Base-by-base conservation (phyloP, 2,113 vertebrate genomes). In the Sardina pilchardus region DNA sequence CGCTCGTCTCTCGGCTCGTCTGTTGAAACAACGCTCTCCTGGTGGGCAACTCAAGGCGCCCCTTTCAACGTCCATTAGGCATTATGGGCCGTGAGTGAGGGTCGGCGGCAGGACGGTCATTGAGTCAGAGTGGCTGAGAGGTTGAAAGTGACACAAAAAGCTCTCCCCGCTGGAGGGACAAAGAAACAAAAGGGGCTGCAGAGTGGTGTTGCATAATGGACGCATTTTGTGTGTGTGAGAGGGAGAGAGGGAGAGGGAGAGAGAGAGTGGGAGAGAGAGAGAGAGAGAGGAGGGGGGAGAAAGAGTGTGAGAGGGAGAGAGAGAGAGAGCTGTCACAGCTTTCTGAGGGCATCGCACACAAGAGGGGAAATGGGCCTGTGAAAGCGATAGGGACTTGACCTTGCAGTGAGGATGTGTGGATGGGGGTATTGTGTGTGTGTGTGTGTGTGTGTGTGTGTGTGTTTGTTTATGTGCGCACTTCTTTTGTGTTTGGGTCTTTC, bases 351-450 rank as follows among this genome's bases (percentile, higher is more conserved):
- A 16, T 4, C 36, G 10, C 71, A 36, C 10, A 36, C 30, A 36
- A 78, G 71, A 78, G 50, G 42, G 42, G 14, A 19, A 91, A 88
- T 85, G 84, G 83, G 81, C 78, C 82, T 63, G 39, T 87, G 87
- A 87, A 88, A 89, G 89, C 86, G 81, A 89, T 91, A 88, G 81
- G 90, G 82, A 26, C 21, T 78, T 88, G 89, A 91, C 89, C 88
- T 84, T 84, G 81, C 43, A 50, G 53, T 42, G 81, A 81, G 75
- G 24, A 36, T 48, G 80, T 83, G 83, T 81, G 59, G 26, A 59
- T 82, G 82, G 34, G 63, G n/a, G 3, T 34, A 45, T 26, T n/a
- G n/a, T 56, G 50, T 63, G 63, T 26, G 26, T 30, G 63, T 10
- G n/a, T 34, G 63, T 14, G 8, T 71, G 3, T 26, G n/a, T 12